Base-by-base conservation (phyloP, 2,888 invertebrate genomes). In the Uropetala carovei region DNA sequence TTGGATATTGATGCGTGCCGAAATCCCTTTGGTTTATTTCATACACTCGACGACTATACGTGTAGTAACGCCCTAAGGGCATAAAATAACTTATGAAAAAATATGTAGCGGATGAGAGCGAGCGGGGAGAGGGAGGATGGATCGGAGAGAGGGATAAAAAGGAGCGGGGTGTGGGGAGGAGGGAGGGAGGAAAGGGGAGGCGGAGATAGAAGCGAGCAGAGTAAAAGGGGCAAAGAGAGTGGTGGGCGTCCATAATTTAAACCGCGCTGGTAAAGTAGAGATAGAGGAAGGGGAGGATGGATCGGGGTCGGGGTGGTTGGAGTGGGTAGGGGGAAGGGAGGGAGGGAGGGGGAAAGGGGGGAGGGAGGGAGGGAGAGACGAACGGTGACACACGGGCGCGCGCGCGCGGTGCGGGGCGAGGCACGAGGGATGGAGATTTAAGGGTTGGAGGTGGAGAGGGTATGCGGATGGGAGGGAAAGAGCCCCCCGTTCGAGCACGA, bases 21-120 rank as follows among this genome's bases (percentile, higher is more conserved):
- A 75, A 75, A 75, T 75, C 75, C 75, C 75, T 75, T 75, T 75
- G 75, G 75, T 75, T 75, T 75, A 75, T 75, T 75, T 75, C 75
- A 75, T 75, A 75, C 75, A 27, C 75, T 75, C 22, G 75, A 75
- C 22, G 75, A 75, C 75, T 75, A 75, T 75, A 75, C 75, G 75
- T 75, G 75, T 75, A 75, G 75, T 75, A 75, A 75, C 75, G 75
- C 75, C 27, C 22, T 16, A 27, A 75, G 75, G 22, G 75, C 75
- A 75, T 75, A 75, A 75, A 43, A 43, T 43, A 43, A 43, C 43
- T 43, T 64, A 64, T 16, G 64, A 11, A 16, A 18, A 57, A 83
- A 43, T 56, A 57, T 43, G 18, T 18, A 30, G 83, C 43, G 43
- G 83, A 22, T n/a, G 83, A 27, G 27, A 11, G n/a, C 22, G 14